phyloP scores from a whole-genome alignment of 1,140 invertebrate genomes.

The Sitodiplosis mosellana region DNA sequence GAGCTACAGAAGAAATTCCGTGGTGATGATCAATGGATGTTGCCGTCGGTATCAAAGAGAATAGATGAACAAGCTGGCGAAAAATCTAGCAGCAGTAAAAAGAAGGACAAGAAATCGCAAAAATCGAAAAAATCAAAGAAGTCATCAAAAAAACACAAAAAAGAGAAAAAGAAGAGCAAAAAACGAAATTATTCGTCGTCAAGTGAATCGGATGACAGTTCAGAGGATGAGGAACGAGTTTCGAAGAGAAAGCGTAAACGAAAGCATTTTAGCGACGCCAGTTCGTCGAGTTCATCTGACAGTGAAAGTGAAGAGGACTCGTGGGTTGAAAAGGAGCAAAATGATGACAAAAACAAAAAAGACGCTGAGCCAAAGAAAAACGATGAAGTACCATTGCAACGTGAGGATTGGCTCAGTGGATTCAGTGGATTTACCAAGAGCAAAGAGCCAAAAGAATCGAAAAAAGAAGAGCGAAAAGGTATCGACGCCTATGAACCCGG shows the following conservation, averaged over 20 bases:
- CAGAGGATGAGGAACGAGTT: not conserved
- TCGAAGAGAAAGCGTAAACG: not conserved
- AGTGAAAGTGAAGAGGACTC: conserved; percentile 18
- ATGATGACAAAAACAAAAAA: conserved; percentile 5
- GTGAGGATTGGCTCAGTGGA: conserved; percentile 36
- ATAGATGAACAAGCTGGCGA: conserved; percentile 13
- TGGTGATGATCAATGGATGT: conserved; percentile 26
- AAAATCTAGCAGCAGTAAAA: conserved; percentile 10
- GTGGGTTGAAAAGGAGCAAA: conserved; percentile 31
- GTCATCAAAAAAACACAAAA: conserved; percentile 8
- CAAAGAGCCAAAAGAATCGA: conserved; percentile 22
- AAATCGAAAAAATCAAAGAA: conserved; percentile 16
- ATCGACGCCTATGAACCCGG: conserved; percentile 47
- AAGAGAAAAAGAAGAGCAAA: conserved; percentile 15
- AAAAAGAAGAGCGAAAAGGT: conserved; percentile 27
- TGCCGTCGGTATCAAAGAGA: conserved; percentile 22
- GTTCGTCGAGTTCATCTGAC: conserved; percentile 1
- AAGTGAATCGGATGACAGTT: conserved; percentile 4
- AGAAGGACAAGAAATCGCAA: conserved; percentile 15
- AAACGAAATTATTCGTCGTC: conserved; percentile 9
- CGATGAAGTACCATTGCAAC: conserved; percentile 8
- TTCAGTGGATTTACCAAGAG: conserved; percentile 25
- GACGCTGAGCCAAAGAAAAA: conserved; percentile 4
- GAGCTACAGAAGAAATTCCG: conserved; percentile 17
- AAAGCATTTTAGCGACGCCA: not conserved